Base-by-base conservation (phyloP, 2,797 vertebrate genomes). In the Neopelma chrysocephalum region DNA sequence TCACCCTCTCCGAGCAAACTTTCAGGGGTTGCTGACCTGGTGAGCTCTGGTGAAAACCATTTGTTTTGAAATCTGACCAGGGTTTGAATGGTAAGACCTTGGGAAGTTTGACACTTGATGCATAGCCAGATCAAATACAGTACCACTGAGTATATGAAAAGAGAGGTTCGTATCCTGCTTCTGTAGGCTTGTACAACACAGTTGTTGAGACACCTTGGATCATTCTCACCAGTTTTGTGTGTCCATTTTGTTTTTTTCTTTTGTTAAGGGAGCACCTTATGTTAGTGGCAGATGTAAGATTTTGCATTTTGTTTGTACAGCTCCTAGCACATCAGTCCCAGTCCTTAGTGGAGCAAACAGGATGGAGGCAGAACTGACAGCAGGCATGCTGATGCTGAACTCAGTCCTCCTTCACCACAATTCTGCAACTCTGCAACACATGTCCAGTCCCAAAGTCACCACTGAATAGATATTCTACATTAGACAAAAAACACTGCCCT, bases 401-500 rank as follows among this genome's bases (percentile, higher is more conserved):
- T 65, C 62, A 78, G 29, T 56, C 27, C 36, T 70, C 18, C 31
- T 75, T 34, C 42, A 54, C 31, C 61, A 36, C 69, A 48, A 32
- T 40, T 40, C 40, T 40, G 23, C 40, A 85, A 4, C 26, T 54
- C 72, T 86, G 57, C 42, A 71, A 48, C 14, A 29, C 3, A 2
- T 5, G 3, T 25, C 6, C 61, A 53, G n/a, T 22, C n/a, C 77
- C 27, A 56, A 75, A 90, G 18, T 19, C 3, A 3, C 14, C 20
- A 4, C 20, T 56, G 43, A 45, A 45, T 17, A 82, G 10, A 65
- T 56, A 29, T 58, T 82, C 27, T 45, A 77, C 27, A 13, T 5
- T 4, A 25, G 36, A 65, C 17, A 32, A 57, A 73, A 76, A 23
- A 0, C 0, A 0, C 12, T 82, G 3, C 22, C 6, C 47, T 51